A percentile compares a stretch with the other conserved stretches of the same genome.
These are phyloP conservation scores for Amblyjoppa fuscipennis DNA, from an alignment of 2,888 invertebrate species.

Conservation along the genomic window DNA sequence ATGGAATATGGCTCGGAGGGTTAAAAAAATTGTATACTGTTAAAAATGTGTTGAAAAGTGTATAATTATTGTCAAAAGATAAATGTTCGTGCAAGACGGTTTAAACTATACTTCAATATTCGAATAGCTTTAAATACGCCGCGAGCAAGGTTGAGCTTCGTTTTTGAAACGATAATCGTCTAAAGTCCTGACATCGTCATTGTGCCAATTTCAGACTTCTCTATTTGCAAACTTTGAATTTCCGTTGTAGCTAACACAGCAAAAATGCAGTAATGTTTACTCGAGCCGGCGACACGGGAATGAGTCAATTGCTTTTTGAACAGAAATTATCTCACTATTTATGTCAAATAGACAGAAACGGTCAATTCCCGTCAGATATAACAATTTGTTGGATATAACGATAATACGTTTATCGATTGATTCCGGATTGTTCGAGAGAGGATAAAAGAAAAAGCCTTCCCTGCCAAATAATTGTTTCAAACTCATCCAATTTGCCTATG, in stretches of 20 bases:
- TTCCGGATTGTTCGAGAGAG: not conserved
- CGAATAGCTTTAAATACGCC: not conserved
- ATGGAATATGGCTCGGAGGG: too few species aligned
- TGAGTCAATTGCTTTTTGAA: not conserved
- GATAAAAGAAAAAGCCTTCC: slow-evolving; percentile 9
- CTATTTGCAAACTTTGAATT: not conserved
- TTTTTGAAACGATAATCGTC: not conserved
- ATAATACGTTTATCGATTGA: slow-evolving; percentile 24
- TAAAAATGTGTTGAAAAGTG: not conserved
- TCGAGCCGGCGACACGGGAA: not conserved
- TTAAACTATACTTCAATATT: not conserved
- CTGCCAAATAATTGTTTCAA: not conserved
- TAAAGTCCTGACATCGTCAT: not conserved
- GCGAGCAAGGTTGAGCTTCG: not conserved
- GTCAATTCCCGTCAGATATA: not conserved
- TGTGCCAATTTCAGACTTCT: not conserved
- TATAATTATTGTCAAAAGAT: not conserved
- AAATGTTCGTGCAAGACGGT: not conserved
- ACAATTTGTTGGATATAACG: slow-evolving; percentile 14
- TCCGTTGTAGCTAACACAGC: not conserved
- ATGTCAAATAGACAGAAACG: not conserved
- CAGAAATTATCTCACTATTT: not conserved
- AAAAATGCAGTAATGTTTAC: not conserved
- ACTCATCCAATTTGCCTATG: too few species aligned
- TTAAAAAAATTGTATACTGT: not conserved